phyloP scores from a whole-genome alignment of 2,113 vertebrate genomes.

The Heterocephalus glaber region DNA sequence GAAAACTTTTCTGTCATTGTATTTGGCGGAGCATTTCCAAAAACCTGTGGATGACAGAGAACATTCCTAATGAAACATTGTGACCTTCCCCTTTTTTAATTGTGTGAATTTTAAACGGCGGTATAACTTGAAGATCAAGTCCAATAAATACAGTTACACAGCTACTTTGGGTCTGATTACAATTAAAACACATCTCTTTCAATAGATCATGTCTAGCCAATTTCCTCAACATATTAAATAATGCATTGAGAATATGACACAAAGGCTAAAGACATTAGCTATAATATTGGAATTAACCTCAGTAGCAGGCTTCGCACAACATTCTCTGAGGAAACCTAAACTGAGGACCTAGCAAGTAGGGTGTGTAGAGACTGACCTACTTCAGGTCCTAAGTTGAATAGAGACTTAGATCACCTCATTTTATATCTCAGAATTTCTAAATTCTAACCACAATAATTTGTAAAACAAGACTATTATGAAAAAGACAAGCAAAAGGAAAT shows the following conservation, averaged over 20 bases:
- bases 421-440: conserved; percentile 30
- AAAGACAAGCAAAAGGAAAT: conserved; percentile 9
- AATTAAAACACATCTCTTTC: conserved; percentile 5
- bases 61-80: not conserved
- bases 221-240: not conserved
- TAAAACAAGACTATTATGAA: not conserved
- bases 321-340: conserved; percentile 25
- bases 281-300: conserved; percentile 15
- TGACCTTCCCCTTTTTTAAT: not conserved
- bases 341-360: not conserved
- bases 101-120: not conserved
- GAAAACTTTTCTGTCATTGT: conserved; percentile 99
- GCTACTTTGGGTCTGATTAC: not conserved
- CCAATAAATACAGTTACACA: not conserved
- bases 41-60: conserved; percentile 88
- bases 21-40: conserved; percentile 96
- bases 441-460: not conserved
- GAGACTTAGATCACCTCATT: not conserved
- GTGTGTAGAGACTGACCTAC: not conserved
- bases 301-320: conserved; percentile 18
- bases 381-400: not conserved
- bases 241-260: not conserved
- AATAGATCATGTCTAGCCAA: not conserved
- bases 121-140: conserved; percentile 19
- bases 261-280: not conserved